Evolutionary conservation across 2,888 invertebrate genomes (phyloP).

Genomic region (Drosophila meridiana): DNA sequence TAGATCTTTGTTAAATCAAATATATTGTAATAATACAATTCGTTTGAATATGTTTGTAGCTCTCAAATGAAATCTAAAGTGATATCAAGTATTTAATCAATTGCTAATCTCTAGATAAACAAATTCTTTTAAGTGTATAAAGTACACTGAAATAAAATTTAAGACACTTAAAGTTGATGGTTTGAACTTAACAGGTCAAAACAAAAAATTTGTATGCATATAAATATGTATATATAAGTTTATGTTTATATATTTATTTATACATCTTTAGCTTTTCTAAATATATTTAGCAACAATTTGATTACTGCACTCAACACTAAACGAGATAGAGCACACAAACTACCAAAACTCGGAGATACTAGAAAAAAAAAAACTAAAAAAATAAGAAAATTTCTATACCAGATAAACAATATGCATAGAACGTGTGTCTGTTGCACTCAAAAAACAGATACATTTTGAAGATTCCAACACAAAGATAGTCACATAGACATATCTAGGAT

Average conservation of each 20-base stretch:
- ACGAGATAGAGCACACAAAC: slow-evolving; percentile 39
- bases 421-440: background rate
- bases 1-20: background rate
- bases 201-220: background rate
- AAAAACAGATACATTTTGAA: background rate
- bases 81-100: background rate
- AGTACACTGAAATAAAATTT: background rate
- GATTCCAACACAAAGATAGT: background rate
- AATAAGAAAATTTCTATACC: background rate
- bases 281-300: slow-evolving; percentile 28
- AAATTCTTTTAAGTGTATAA: background rate
- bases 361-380: background rate
- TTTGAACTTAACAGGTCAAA: background rate
- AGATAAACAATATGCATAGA: slow-evolving; percentile 8
- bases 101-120: background rate
- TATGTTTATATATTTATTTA: background rate
- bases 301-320: slow-evolving; percentile 45
- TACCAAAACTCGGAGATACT: background rate
- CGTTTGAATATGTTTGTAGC: background rate
- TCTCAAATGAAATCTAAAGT: background rate
- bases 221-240: background rate
- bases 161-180: background rate
- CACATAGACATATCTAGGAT: too few species aligned
- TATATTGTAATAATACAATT: too few species aligned
- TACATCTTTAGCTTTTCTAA: background rate